phyloP scores from a whole-genome alignment of 2,797 vertebrate genomes.

The Pipistrellus kuhlii region DNA sequence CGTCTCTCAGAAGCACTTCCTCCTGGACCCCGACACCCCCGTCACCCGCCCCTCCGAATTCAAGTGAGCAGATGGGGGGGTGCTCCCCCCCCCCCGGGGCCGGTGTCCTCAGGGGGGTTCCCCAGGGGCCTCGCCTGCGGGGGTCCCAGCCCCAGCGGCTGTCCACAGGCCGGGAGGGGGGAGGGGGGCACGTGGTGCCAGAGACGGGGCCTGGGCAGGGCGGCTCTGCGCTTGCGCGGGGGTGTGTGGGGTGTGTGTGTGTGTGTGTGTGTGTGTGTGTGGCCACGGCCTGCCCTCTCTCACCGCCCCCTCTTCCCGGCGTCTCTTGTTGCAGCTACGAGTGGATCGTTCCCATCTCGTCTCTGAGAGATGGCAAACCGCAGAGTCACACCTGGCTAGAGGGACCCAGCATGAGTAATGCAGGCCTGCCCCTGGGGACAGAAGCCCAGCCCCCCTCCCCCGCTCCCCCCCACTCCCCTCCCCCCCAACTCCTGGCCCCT shows the following conservation, averaged over 20 bases:
- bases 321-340: constrained; percentile 88
- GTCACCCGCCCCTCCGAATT: constrained; percentile 91
- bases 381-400: constrained; percentile 89
- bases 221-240: not conserved
- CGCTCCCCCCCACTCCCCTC: not conserved
- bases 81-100: not conserved
- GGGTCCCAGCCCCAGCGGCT: not conserved
- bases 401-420: not conserved
- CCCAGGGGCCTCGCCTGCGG: not conserved
- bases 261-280: too few relatives aligned
- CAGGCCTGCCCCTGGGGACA: not conserved
- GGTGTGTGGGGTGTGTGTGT: too few relatives aligned
- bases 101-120: too few relatives aligned
- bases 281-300: not conserved
- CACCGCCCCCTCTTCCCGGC: not conserved
- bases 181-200: not conserved
- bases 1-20: constrained; percentile 93
- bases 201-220: not conserved
- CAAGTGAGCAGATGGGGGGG: constrained; percentile 87
- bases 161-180: too few relatives aligned
- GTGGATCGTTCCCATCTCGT: constrained; percentile 94
- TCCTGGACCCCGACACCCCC: constrained; percentile 88
- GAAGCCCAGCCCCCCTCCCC: not conserved
- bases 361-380: constrained; percentile 39
- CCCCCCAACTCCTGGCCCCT: not conserved